Conservation (phyloP, 2,113 vertebrate genomes). For the Cebus imitator region DNA sequence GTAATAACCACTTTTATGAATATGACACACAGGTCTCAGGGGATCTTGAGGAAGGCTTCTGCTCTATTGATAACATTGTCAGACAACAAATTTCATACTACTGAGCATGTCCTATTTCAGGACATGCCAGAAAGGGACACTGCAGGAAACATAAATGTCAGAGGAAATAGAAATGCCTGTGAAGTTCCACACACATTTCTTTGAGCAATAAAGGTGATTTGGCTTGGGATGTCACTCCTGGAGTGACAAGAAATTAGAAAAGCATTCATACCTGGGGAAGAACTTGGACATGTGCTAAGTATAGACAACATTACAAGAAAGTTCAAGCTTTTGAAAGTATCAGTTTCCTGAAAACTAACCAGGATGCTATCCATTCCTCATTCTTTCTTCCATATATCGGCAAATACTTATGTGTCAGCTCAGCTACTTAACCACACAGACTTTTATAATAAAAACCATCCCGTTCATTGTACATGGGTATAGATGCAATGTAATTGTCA, state of each 20-base stretch:
- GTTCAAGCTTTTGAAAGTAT: neutral
- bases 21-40: slow-evolving; percentile 56
- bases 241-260: slow-evolving; percentile 12
- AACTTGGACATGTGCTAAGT: neutral
- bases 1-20: slow-evolving; percentile 72
- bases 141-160: slow-evolving; percentile 51
- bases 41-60: slow-evolving; percentile 5
- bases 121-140: neutral
- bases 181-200: neutral
- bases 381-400: neutral
- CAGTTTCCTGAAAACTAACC: neutral
- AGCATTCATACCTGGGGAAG: neutral
- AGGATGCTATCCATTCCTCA: neutral
- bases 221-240: neutral
- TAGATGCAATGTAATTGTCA: neutral
- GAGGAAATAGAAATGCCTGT: slow-evolving; percentile 40
- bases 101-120: slow-evolving; percentile 49
- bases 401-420: neutral
- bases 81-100: slow-evolving; percentile 67
- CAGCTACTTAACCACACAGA: neutral
- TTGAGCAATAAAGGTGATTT: neutral
- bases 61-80: slow-evolving; percentile 62
- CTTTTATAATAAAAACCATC: neutral
- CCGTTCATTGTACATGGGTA: neutral
- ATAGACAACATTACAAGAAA: neutral